Base-by-base conservation (phyloP, 2,113 vertebrate genomes). In the Malurus cyaneus region DNA sequence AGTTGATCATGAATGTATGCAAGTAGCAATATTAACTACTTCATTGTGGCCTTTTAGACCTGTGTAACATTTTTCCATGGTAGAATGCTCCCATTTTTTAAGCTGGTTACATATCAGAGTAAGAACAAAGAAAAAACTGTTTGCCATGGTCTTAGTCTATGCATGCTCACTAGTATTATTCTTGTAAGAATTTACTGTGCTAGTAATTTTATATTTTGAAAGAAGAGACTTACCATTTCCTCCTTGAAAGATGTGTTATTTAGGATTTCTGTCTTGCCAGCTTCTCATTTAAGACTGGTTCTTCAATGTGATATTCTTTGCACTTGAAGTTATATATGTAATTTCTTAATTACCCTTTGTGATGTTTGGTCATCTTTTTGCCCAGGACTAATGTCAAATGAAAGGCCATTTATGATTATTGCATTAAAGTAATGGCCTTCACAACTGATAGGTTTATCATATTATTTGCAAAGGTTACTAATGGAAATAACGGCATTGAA, bases 331-430 rank as follows among this genome's bases (percentile, higher is more conserved):
- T 74, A 31, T 54, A 26, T 44, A 26, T 90, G 20, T 74, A 25
- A 44, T 93, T 93, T 91, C 44, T 83, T 96, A 89, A 96, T 88
- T 94, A 53, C 44, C 34, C 28, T 78, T 73, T 93, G 34, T 44
- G 21, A 52, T 50, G 6, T 41, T 93, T 80, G 39, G 76, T 86
- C 29, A 20, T 52, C 87, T 66, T 89, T 88, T 65, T 60, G 31
- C 46, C 59, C 6, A 36, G 49, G 26, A 39, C 14, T 89, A 46
- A 89, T 77, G 32, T 73, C 16, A 76, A 79, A 54, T 65, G 32
- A 31, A 91, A 89, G 39, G 17, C n/a, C 67, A 56, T 82, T 85
- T 93, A 65, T 57, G 31, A 46, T 88, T 89, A 59, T 77, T 93
- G 23, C 47, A 71, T 82, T 88, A 62, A 88, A 52, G 21, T 66